Conservation (phyloP, 2,888 invertebrate species). For the Amphimallon solstitiale region DNA sequence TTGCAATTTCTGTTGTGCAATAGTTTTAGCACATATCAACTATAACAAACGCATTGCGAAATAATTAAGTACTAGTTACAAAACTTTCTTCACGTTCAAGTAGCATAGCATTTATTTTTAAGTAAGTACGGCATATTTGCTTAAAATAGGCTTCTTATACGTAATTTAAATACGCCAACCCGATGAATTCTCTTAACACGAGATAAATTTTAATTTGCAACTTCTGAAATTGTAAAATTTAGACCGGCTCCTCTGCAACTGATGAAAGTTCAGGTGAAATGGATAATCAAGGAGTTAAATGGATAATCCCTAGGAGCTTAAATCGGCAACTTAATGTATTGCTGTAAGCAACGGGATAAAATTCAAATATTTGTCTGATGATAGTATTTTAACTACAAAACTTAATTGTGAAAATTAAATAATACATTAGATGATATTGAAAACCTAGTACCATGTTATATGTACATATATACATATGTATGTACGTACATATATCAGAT, state of each 20-base stretch:
- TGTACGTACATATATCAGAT: neutral
- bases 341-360: conserved; percentile 7
- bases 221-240: neutral
- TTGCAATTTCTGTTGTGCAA: no score
- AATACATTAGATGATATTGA: neutral
- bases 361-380: neutral
- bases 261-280: conserved; percentile 4
- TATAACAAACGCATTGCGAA: no score
- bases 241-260: neutral
- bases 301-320: neutral
- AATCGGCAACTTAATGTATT: neutral
- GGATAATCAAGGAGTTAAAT: neutral
- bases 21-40: no score
- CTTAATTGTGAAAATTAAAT: conserved; percentile 10
- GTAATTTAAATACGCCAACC: no score
- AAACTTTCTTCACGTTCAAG: no score
- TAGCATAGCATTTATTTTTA: no score
- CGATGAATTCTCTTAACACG: no score
- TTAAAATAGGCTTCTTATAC: no score
- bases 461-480: neutral
- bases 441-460: no score
- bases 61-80: no score
- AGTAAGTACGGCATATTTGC: no score
- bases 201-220: neutral
- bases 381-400: neutral